These are phyloP conservation scores for Sarcophaga rosellei DNA, from an alignment of 2,888 invertebrate species.

Conservation along the genomic window DNA sequence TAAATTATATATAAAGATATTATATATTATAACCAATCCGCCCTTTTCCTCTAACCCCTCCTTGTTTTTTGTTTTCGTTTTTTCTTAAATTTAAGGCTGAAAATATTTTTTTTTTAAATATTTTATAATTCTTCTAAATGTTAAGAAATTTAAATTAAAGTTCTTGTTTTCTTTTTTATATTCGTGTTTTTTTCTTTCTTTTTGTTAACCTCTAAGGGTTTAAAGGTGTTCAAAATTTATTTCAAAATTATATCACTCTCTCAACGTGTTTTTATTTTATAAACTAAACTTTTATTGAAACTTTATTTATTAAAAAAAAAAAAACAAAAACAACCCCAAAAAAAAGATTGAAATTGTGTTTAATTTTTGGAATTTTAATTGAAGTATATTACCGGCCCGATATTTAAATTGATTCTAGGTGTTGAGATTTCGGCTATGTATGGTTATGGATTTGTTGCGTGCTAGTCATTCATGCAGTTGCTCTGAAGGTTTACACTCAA, in stretches of 20 bases:
- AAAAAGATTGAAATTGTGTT: not conserved
- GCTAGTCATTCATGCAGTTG: too few relatives aligned
- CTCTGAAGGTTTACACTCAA: too few relatives aligned
- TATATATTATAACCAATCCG: not conserved
- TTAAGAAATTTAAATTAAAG: constrained; percentile 23
- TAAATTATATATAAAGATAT: constrained; percentile 11
- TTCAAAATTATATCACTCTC: not conserved
- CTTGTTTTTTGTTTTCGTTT: not conserved
- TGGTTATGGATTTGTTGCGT: too few relatives aligned
- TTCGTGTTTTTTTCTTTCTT: not conserved
- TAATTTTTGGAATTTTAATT: too few relatives aligned
- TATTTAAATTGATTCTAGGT: too few relatives aligned
- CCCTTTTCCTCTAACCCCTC: too few relatives aligned
- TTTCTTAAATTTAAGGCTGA: constrained; percentile 32
- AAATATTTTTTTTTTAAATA: constrained; percentile 35
- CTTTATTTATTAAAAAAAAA: constrained; percentile 54
- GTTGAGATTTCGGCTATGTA: too few relatives aligned
- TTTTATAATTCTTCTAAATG: not conserved
- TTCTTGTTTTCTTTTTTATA: constrained; percentile 40
- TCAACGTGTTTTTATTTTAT: constrained; percentile 8
- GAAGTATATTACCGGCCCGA: too few relatives aligned
- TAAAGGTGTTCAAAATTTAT: constrained; percentile 50
- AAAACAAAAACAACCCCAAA: constrained; percentile 27
- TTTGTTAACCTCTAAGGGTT: constrained; percentile 23
- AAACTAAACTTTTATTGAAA: constrained; percentile 41